Conservation (phyloP, 1,140 invertebrate species). For the Rhyacophila brunnea region DNA sequence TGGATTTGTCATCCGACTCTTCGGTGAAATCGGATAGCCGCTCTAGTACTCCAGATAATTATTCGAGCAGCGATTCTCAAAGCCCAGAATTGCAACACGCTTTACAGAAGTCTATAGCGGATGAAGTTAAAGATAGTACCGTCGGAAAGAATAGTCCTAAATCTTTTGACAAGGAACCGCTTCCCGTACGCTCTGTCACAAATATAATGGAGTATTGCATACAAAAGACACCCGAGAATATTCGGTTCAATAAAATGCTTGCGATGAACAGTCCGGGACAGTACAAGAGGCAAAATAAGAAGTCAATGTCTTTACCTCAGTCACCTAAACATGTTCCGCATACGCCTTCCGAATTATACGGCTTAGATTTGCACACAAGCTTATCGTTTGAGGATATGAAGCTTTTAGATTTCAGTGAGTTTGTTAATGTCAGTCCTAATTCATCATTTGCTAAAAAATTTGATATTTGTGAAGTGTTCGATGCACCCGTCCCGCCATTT, state of each 20-base stretch:
- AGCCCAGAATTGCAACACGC: not conserved
- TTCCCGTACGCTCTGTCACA: not conserved
- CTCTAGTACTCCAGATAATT: conserved; percentile 9
- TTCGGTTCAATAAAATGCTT: too few relatives aligned
- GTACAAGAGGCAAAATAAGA: conserved; percentile 21
- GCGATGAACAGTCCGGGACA: too few relatives aligned
- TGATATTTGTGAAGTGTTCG: conserved; percentile 23
- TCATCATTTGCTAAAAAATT: conserved; percentile 28
- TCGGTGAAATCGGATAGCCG: conserved; percentile 3
- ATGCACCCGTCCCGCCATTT: not conserved
- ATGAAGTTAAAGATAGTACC: not conserved
- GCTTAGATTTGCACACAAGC: conserved; percentile 18
- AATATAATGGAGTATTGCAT: too few relatives aligned
- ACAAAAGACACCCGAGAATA: too few relatives aligned
- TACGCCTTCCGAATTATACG: not conserved
- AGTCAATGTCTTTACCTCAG: conserved; percentile 29
- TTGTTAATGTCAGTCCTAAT: conserved; percentile 20
- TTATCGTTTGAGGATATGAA: conserved; percentile 31
- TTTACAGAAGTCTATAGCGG: not conserved
- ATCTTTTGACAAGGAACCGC: too few relatives aligned
- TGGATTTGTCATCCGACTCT: not conserved
- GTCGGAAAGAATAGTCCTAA: too few relatives aligned
- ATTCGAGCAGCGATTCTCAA: conserved; percentile 10
- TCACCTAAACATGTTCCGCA: conserved; percentile 12
- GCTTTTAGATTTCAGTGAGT: conserved; percentile 21